phyloP scores from a whole-genome alignment of 2,888 invertebrate genomes.

The Gymnocheta viridis region DNA sequence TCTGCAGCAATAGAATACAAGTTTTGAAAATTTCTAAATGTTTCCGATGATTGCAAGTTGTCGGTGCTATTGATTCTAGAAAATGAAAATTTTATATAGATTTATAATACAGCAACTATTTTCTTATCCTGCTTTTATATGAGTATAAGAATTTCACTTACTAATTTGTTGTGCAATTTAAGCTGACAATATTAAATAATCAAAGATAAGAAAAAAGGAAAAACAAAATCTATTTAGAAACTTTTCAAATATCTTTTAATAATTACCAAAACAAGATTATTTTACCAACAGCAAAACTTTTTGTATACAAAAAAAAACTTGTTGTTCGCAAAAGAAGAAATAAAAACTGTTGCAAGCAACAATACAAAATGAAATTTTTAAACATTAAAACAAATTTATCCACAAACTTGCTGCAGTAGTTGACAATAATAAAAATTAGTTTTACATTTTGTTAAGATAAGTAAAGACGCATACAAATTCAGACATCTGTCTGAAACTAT shows the following conservation, averaged over 20 bases:
- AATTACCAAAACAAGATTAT: constrained; percentile 66
- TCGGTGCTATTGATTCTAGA: neutral
- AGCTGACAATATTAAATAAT: constrained; percentile 41
- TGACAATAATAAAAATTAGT: neutral
- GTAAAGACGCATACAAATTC: no score
- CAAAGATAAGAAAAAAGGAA: neutral
- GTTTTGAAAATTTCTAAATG: neutral
- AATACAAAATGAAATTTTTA: neutral
- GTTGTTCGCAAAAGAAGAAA: neutral
- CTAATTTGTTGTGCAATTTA: constrained; percentile 49
- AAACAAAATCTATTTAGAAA: constrained; percentile 5
- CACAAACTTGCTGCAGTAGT: constrained; percentile 8
- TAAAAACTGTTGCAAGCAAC: constrained; percentile 8
- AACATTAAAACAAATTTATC: constrained; percentile 39
- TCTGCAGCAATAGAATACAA: neutral
- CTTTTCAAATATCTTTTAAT: constrained; percentile 62
- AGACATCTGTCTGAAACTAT: no score
- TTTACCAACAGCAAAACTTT: constrained; percentile 16
- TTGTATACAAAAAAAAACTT: neutral
- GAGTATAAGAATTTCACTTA: constrained; percentile 21
- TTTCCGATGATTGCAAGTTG: constrained; percentile 42
- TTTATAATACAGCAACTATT: constrained; percentile 6
- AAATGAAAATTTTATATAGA: constrained; percentile 37
- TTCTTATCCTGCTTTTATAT: neutral
- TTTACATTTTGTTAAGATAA: no score